These are phyloP conservation scores for Teinopalpus imperialis DNA, from an alignment of 2,888 invertebrate genomes.

Conservation along the genomic window DNA sequence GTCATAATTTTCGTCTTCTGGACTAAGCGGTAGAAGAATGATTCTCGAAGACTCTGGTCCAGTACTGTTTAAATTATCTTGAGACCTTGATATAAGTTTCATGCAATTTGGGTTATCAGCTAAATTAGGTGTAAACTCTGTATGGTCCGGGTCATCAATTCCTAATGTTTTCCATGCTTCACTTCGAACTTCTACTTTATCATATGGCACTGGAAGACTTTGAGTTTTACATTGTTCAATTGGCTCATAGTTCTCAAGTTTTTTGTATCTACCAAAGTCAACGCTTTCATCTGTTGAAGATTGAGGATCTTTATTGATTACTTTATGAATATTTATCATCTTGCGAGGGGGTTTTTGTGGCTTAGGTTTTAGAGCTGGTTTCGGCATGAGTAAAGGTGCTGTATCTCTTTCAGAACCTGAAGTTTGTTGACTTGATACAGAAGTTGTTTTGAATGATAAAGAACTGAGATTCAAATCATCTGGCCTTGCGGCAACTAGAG, in stretches of 20 bases:
- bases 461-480: conserved; percentile 74
- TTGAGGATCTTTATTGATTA: conserved; percentile 54
- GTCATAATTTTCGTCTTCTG: conserved; percentile 86
- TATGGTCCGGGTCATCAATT: conserved; percentile 87
- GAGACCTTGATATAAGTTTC: conserved; percentile 76
- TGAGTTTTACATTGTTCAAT: conserved; percentile 71
- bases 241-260: conserved; percentile 77
- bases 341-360: conserved; percentile 84
- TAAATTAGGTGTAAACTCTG: conserved; percentile 81
- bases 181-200: conserved; percentile 88
- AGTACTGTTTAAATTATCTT: conserved; percentile 68
- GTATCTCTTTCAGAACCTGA: conserved; percentile 62
- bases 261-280: conserved; percentile 77
- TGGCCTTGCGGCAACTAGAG: conserved; percentile 84
- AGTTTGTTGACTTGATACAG: conserved; percentile 67
- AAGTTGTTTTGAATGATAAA: conserved; percentile 69
- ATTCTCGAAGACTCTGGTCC: conserved; percentile 79
- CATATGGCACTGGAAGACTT: conserved; percentile 83
- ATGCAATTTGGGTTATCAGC: conserved; percentile 72
- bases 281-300: conserved; percentile 70
- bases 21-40: conserved; percentile 76
- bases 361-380: conserved; percentile 83
- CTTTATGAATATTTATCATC: conserved; percentile 70
- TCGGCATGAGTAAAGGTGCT: conserved; percentile 72
- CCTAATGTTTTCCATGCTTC: conserved; percentile 93